These are phyloP conservation scores for Chironomus tentans DNA, from an alignment of 2,888 invertebrate genomes.

Conservation along the genomic window DNA sequence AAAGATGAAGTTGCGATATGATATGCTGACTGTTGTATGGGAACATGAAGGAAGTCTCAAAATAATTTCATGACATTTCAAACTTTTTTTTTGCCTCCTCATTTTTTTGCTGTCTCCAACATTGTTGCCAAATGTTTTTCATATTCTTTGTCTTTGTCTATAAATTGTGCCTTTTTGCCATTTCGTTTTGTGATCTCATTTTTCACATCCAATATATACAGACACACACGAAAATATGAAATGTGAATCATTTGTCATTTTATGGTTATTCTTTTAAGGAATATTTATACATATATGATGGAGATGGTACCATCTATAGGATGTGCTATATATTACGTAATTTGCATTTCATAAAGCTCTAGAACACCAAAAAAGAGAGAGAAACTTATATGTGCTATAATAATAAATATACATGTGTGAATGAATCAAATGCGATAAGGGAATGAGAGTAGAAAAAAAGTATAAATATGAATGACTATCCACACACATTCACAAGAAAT, in stretches of 20 bases:
- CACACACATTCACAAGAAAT: background rate
- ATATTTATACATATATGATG: background rate
- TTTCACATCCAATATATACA: background rate
- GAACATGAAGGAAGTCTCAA: no score
- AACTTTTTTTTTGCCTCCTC: background rate
- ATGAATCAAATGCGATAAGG: conserved; percentile 5
- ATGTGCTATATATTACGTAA: background rate
- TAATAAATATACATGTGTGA: background rate
- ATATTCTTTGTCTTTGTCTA: background rate
- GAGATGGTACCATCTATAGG: background rate
- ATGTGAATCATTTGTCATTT: conserved; percentile 25
- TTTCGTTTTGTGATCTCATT: conserved; percentile 24
- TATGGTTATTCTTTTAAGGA: background rate
- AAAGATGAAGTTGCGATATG: background rate
- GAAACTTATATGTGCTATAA: no score
- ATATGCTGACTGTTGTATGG: background rate
- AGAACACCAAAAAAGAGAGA: background rate
- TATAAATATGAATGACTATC: conserved; percentile 2
- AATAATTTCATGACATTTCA: background rate
- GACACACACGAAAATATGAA: background rate
- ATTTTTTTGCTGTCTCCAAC: background rate
- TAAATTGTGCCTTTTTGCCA: background rate
- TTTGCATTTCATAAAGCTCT: conserved; percentile 23
- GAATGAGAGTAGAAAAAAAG: background rate
- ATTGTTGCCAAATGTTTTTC: background rate